These are phyloP conservation scores for Crotalus viridis DNA, from an alignment of 2,113 vertebrate genomes.

Conservation along the genomic window DNA sequence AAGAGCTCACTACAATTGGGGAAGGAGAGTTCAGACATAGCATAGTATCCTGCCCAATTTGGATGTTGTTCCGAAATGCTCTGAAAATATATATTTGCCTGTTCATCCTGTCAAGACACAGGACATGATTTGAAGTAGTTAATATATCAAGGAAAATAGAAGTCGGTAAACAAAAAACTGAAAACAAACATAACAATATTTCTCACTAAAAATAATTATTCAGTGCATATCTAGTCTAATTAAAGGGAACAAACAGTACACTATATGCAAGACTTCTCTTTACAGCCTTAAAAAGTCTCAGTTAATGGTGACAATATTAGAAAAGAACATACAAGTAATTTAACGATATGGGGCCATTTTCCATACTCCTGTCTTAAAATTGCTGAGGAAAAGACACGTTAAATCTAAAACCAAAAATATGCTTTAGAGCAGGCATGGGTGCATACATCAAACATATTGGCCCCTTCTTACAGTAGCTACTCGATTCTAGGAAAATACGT, in stretches of 20 bases:
- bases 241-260: not conserved
- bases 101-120: slow-evolving; percentile 75
- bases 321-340: not conserved
- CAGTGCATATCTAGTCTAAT: not conserved
- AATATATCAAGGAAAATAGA: not conserved
- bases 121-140: not conserved
- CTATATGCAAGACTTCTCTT: not conserved
- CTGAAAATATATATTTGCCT: slow-evolving; percentile 79
- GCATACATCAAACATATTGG: not conserved
- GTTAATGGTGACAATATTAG: too few relatives aligned
- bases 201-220: not conserved
- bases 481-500: not conserved
- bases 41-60: slow-evolving; percentile 85
- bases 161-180: slow-evolving; percentile 3
- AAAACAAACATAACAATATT: not conserved
- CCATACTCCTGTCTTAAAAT: not conserved
- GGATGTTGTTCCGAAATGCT: slow-evolving; percentile 76
- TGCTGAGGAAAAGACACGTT: not conserved
- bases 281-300: not conserved
- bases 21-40: slow-evolving; percentile 75
- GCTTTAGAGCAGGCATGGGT: not conserved
- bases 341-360: not conserved
- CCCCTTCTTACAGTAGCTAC: not conserved
- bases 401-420: not conserved
- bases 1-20: slow-evolving; percentile 84